Conservation (phyloP, 1,140 invertebrate species). For the Steinernema khuongi region DNA sequence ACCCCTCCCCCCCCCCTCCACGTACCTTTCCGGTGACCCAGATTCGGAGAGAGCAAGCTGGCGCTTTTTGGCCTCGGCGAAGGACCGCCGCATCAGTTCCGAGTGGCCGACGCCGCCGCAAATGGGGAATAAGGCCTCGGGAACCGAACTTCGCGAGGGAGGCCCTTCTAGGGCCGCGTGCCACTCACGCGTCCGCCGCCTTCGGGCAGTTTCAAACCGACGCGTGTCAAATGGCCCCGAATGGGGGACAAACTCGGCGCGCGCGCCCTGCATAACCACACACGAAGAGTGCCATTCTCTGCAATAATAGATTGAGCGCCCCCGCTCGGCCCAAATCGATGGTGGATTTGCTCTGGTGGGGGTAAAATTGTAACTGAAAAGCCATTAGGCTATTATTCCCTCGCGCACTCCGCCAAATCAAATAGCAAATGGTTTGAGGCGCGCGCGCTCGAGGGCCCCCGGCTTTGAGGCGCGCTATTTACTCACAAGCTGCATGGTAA, state of each 20-base stretch:
- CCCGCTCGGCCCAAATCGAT: slow-evolving; percentile 12
- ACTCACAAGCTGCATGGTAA: slow-evolving; percentile 1
- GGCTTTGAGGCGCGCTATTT: background rate
- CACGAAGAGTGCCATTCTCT: background rate
- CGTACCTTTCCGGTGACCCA: too few species aligned
- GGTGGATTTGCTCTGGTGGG: slow-evolving; percentile 1
- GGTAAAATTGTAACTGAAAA: slow-evolving; percentile 16
- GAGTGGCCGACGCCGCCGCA: background rate
- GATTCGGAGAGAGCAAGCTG: too few species aligned
- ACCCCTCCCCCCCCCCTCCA: too few species aligned
- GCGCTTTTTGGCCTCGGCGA: too few species aligned
- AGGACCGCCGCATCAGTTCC: slow-evolving; percentile 1
- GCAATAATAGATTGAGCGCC: slow-evolving; percentile 12
- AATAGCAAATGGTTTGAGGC: slow-evolving; percentile 12
- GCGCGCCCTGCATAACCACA: background rate
- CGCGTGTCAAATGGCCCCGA: slow-evolving; percentile 3
- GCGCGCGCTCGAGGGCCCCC: background rate
- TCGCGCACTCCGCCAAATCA: background rate
- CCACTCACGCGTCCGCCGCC: background rate
- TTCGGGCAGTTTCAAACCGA: background rate
- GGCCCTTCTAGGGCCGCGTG: background rate
- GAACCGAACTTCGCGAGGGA: background rate
- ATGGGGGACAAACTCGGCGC: background rate
- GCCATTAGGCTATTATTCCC: slow-evolving; percentile 16
- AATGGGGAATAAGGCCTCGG: slow-evolving; percentile 2